phyloP scores from a whole-genome alignment of 1,140 invertebrate species.

The Drosophila arawakana region DNA sequence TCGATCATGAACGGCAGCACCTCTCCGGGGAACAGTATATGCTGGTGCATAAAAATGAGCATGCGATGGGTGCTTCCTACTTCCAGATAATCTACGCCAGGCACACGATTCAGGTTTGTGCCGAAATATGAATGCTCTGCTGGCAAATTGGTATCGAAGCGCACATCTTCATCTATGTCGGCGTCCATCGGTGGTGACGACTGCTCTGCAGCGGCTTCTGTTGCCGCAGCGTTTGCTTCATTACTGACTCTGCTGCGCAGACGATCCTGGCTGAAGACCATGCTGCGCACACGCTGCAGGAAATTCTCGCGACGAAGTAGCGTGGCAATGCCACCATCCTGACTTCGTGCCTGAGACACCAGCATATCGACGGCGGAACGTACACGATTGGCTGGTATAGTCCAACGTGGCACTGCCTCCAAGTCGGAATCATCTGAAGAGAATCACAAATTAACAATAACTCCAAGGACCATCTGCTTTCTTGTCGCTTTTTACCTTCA shows the following conservation, averaged over 20 bases:
- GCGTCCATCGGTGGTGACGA: slow-evolving; percentile 41
- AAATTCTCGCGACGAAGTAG: slow-evolving; percentile 68
- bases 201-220: slow-evolving; percentile 14
- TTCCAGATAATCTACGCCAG: slow-evolving; percentile 76
- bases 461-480: too few relatives aligned
- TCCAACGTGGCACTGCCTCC: slow-evolving; percentile 63
- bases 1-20: slow-evolving; percentile 89
- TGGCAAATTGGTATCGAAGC: slow-evolving; percentile 79
- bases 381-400: slow-evolving; percentile 64
- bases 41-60: slow-evolving; percentile 87
- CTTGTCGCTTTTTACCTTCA: slow-evolving; percentile 41
- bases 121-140: slow-evolving; percentile 84
- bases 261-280: slow-evolving; percentile 73
- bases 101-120: slow-evolving; percentile 68
- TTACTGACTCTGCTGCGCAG: slow-evolving; percentile 50
- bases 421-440: slow-evolving; percentile 61
- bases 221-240: slow-evolving; percentile 31
- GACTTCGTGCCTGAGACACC: slow-evolving; percentile 58
- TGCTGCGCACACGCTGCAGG: slow-evolving; percentile 72
- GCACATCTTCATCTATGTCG: slow-evolving; percentile 62
- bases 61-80: slow-evolving; percentile 84
- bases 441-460: background rate
- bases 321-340: slow-evolving; percentile 66
- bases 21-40: slow-evolving; percentile 90
- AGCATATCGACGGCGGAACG: slow-evolving; percentile 63